A percentile compares a stretch with the other conserved stretches of the same genome.
These are phyloP conservation scores for Gymnobelideus leadbeateri DNA, from an alignment of 2,113 vertebrate species.

Conservation along the genomic window DNA sequence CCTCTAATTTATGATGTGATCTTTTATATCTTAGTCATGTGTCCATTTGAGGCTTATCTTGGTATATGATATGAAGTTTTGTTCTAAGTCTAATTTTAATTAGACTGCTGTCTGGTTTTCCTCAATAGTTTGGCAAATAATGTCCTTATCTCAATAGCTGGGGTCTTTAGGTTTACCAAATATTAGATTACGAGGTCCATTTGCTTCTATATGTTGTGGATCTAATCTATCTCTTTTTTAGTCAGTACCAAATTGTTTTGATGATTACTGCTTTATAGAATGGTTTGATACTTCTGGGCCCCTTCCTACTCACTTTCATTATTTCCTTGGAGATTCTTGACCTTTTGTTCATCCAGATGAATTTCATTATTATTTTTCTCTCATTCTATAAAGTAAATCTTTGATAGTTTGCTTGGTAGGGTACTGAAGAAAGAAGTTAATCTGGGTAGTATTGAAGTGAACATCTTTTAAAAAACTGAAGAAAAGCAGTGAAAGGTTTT, in stretches of 20 bases:
- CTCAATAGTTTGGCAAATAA: not conserved
- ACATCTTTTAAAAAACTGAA: not conserved
- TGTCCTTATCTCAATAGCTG: not conserved
- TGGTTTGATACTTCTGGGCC: not conserved
- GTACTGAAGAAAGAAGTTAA: not conserved
- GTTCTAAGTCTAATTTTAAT: not conserved
- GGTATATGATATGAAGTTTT: not conserved
- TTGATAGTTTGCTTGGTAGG: not conserved
- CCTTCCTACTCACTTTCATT: not conserved
- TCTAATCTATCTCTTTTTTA: not conserved
- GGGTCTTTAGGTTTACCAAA: not conserved
- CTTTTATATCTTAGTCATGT: not conserved
- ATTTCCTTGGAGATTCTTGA: constrained; percentile 1
- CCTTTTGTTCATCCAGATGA: not conserved
- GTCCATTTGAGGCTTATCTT: not conserved
- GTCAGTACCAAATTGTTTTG: not conserved
- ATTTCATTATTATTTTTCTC: not conserved
- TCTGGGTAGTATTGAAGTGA: not conserved
- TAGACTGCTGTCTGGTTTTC: not conserved
- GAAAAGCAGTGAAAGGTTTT: not conserved
- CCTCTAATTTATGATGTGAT: not conserved
- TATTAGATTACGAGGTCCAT: not conserved
- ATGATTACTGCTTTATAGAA: not conserved
- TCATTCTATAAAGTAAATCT: not conserved
- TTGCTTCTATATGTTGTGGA: not conserved